A percentile compares a stretch with the other conserved stretches of the same genome.
These are phyloP conservation scores for Muscicapa striata DNA, from an alignment of 2,797 vertebrate genomes.

Conservation along the genomic window DNA sequence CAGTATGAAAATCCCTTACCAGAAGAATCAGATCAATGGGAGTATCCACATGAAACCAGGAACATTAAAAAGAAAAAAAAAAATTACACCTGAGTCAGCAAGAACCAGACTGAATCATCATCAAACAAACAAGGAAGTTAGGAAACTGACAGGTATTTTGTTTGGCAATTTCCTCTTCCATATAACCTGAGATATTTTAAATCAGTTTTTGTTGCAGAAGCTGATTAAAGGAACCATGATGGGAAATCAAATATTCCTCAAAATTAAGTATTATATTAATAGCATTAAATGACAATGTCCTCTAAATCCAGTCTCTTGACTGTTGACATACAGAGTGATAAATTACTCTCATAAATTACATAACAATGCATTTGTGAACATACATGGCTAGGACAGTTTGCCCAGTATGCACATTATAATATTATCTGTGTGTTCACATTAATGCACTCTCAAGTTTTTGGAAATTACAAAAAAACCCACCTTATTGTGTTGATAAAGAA, in stretches of 20 bases:
- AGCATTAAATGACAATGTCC: not conserved
- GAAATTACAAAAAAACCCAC: not conserved
- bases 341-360: not conserved
- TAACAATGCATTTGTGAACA: not conserved
- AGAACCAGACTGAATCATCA: slow-evolving; percentile 19
- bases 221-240: not conserved
- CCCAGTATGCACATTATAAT: not conserved
- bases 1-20: not conserved
- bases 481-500: not conserved
- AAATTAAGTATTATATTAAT: not conserved
- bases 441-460: not conserved
- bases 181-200: not conserved
- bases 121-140: slow-evolving; percentile 42
- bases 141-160: not conserved
- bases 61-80: not conserved
- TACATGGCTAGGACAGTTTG: not conserved
- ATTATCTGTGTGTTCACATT: not conserved
- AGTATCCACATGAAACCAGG: not conserved
- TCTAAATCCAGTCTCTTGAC: not conserved
- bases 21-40: not conserved
- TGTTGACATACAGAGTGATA: not conserved
- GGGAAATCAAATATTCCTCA: not conserved
- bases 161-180: not conserved
- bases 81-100: not conserved
- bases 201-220: not conserved